Conservation (phyloP, 2,113 vertebrate genomes). For the Steatornis caripensis region DNA sequence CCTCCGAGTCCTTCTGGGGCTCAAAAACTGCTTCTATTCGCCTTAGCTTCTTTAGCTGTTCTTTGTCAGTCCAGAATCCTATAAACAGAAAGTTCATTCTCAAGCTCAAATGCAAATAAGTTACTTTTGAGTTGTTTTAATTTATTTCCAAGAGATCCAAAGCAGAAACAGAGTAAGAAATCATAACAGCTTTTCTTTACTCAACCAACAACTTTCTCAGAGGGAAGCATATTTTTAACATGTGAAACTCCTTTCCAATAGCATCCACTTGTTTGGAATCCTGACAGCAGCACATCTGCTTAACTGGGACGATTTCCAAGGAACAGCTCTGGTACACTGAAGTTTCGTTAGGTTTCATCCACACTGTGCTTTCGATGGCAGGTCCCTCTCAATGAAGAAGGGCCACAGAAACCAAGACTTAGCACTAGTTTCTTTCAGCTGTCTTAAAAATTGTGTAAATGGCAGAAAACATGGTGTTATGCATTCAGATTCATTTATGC, state of each 20-base stretch:
- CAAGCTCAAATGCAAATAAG: neutral
- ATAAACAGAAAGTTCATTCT: slow-evolving; percentile 35
- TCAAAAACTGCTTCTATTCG: slow-evolving; percentile 76
- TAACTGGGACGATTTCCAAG: neutral
- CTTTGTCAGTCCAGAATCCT: slow-evolving; percentile 89
- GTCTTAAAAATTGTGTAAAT: neutral
- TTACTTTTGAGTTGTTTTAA: slow-evolving; percentile 10
- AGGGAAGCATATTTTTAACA: slow-evolving; percentile 34
- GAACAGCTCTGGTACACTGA: neutral
- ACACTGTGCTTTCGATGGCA: neutral
- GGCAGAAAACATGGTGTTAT: neutral
- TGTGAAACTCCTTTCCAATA: slow-evolving; percentile 25
- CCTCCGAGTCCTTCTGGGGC: slow-evolving; percentile 68
- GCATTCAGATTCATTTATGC: neutral
- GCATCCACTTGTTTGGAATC: slow-evolving; percentile 36
- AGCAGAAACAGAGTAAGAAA: slow-evolving; percentile 27
- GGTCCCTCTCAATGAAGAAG: neutral
- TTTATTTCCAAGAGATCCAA: slow-evolving; percentile 20
- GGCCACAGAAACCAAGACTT: neutral
- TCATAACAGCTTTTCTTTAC: slow-evolving; percentile 36
- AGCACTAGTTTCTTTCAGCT: neutral
- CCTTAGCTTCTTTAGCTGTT: slow-evolving; percentile 87
- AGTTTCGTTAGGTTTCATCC: neutral
- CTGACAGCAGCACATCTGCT: slow-evolving; percentile 39
- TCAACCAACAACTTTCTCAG: slow-evolving; percentile 38